A percentile compares a stretch with the other conserved stretches of the same genome.
Conservation (phyloP, 1,140 invertebrate species). For the Drosophila varians region DNA sequence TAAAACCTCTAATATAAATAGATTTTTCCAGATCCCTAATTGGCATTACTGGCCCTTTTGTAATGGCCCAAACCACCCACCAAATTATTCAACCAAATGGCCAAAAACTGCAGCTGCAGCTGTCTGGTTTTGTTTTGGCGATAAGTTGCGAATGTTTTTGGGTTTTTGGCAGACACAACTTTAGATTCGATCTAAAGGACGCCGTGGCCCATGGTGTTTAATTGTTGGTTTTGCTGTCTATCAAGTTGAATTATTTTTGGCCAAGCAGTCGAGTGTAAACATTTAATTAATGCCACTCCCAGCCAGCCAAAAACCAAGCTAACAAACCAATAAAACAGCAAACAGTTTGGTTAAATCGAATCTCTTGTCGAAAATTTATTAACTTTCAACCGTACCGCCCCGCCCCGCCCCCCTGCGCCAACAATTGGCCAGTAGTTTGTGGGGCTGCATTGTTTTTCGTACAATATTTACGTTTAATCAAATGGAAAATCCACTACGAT, state of each 20-base stretch:
- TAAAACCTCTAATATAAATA: too few species aligned
- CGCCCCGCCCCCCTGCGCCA: too few species aligned
- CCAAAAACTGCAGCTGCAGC: conserved; percentile 36
- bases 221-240: conserved; percentile 40
- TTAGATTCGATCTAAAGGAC: conserved; percentile 46
- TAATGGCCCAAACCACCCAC: conserved; percentile 21
- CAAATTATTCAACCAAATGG: conserved; percentile 23
- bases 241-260: conserved; percentile 37
- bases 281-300: conserved; percentile 52
- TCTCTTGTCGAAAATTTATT: conserved; percentile 33
- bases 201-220: conserved; percentile 31
- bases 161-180: conserved; percentile 27
- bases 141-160: conserved; percentile 15
- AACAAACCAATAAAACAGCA: not conserved
- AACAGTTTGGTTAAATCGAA: not conserved
- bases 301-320: too few species aligned
- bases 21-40: not conserved
- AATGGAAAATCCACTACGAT: conserved; percentile 79
- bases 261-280: conserved; percentile 39
- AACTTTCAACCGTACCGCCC: conserved; percentile 20
- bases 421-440: conserved; percentile 12
- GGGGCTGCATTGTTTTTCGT: conserved; percentile 27
- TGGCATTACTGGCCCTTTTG: not conserved
- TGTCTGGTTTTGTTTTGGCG: conserved; percentile 13
- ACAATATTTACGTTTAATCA: conserved; percentile 83